Percentiles rank a stretch among this genome's conserved stretches.
These are phyloP conservation scores for Ctenodactylus gundi DNA, from an alignment of 2,113 vertebrate species.

Conservation along the genomic window DNA sequence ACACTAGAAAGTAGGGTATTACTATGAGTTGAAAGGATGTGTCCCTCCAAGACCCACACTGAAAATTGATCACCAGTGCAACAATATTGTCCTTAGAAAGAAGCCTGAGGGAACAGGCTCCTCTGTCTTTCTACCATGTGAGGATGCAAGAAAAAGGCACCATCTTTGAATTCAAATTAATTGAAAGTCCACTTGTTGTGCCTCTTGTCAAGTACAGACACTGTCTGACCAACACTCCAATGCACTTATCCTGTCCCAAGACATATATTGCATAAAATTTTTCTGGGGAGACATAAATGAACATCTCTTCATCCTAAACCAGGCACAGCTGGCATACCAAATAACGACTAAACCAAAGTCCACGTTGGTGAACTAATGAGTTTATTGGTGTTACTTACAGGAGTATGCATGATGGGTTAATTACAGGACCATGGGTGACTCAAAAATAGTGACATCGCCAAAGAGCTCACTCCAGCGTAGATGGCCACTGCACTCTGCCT, in stretches of 20 bases:
- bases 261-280: too few relatives aligned
- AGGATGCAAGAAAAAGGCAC: not conserved
- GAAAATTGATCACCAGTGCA: not conserved
- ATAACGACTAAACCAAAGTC: too few relatives aligned
- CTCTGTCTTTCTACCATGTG: not conserved
- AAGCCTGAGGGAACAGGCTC: not conserved
- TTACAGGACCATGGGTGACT: too few relatives aligned
- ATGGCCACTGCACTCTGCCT: too few relatives aligned
- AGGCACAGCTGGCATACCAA: too few relatives aligned
- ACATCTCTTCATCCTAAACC: too few relatives aligned
- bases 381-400: too few relatives aligned
- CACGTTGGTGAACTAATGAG: too few relatives aligned
- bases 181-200: not conserved
- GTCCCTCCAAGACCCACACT: not conserved
- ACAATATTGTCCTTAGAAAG: not conserved
- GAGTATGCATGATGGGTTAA: too few relatives aligned
- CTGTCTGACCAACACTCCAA: not conserved
- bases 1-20: not conserved
- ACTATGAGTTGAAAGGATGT: not conserved
- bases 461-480: too few relatives aligned
- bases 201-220: not conserved
- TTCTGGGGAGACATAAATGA: too few relatives aligned
- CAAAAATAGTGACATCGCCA: too few relatives aligned
- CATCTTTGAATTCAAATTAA: not conserved
- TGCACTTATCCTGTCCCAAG: not conserved